A percentile compares a stretch with the other conserved stretches of the same genome.
These are phyloP conservation scores for Typhlichthys subterraneus DNA, from an alignment of 2,797 vertebrate species.

Conservation along the genomic window DNA sequence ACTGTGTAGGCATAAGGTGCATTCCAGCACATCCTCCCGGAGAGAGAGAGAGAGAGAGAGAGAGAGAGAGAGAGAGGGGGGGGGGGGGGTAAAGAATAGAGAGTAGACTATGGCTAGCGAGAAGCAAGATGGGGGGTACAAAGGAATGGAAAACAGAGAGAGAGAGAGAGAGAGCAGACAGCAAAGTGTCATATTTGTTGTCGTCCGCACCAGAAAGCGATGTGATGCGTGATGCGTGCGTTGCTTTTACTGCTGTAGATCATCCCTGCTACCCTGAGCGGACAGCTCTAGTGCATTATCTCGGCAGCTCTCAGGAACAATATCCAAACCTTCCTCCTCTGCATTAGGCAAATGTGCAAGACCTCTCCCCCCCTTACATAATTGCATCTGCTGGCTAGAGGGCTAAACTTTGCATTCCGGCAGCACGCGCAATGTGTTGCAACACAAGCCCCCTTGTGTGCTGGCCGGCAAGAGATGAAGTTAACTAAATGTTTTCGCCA, in stretches of 20 bases:
- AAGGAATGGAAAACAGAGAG: slow-evolving; percentile 14
- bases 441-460: slow-evolving; percentile 9
- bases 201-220: slow-evolving; percentile 11
- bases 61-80: background rate
- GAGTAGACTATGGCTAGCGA: background rate
- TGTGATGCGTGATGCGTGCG: slow-evolving; percentile 9
- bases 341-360: slow-evolving; percentile 37
- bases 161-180: background rate
- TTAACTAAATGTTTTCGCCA: slow-evolving; percentile 47
- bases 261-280: slow-evolving; percentile 6
- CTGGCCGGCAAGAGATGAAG: slow-evolving; percentile 19
- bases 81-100: slow-evolving; percentile 26
- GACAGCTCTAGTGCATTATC: slow-evolving; percentile 16
- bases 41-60: slow-evolving; percentile 48
- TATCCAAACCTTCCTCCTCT: slow-evolving; percentile 18
- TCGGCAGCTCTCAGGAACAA: slow-evolving; percentile 27
- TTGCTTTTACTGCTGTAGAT: slow-evolving; percentile 35
- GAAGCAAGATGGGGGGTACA: background rate
- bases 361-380: slow-evolving; percentile 31
- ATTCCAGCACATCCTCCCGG: slow-evolving; percentile 95
- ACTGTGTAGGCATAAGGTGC: slow-evolving; percentile 84
- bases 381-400: slow-evolving; percentile 33
- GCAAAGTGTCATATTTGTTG: slow-evolving; percentile 18
- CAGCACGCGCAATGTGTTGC: slow-evolving; percentile 2
- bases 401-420: slow-evolving; percentile 8